Base-by-base conservation (phyloP, 1,140 invertebrate genomes). In the Dinothrombium tinctorium region DNA sequence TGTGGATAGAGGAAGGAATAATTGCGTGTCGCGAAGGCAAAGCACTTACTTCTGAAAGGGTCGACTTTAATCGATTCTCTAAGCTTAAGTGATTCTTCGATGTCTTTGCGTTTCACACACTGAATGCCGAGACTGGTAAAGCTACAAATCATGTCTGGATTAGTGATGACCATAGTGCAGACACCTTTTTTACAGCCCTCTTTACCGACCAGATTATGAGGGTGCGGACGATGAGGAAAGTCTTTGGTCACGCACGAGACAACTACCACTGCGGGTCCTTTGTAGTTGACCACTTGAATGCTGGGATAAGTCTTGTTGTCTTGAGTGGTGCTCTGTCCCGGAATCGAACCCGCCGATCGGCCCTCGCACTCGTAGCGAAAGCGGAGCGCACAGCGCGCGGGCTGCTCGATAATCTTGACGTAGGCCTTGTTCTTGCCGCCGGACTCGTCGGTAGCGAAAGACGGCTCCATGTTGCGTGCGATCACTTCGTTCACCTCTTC, bases 311-410 rank as follows among this genome's bases (percentile, higher is more conserved):
- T 87, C 60, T 87, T 89, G 55, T 78, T 77, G 50, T 94, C 86
- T 3, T 73, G 63, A 5, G 77, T 84, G 47, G 78, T 84, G 51
- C 69, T 74, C 33, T 74, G 72, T 28, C 87, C 87, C 3, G 84
- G 86, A 50, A 94, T 86, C 42, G 80, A 86, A n/a, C 87, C 86
- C 33, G 87, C 86, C 5, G 82, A 89, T 54, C 87, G 65, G 2
- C 86, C 86, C 59, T 95, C 89, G 62, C 87, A 95, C 54, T 90
- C 80, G 61, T 96, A 96, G 32, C 84, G 67, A 61, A 86, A 83
- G 49, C 83, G 65, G 12, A 92, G 62, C 0, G 82, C 80, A 57
- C 89, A 82, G 9, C 77, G 69, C 20, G 84, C 83, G 2, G 87
- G 89, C 55, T 95, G 80, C 56, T 92, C 84, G 11, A 76, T 54